phyloP scores from a whole-genome alignment of 2,888 invertebrate genomes.

The Luperina testacea region DNA sequence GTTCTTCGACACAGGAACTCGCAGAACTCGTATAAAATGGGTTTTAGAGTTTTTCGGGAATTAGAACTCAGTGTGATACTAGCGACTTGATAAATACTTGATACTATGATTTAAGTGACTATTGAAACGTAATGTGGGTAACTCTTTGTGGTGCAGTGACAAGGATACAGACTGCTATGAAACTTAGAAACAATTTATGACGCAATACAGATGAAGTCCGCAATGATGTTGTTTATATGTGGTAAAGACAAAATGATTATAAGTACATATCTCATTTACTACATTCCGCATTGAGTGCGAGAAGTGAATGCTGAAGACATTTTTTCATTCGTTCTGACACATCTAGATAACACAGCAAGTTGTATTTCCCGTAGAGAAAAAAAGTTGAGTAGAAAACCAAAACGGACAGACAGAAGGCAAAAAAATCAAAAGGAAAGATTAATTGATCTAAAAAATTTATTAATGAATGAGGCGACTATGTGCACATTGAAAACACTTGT shows the following conservation, averaged over 20 bases:
- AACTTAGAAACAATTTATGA: neutral
- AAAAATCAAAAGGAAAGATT: conserved; percentile 77
- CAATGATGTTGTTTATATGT: neutral
- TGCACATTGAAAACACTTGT: conserved; percentile 90
- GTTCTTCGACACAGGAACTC: neutral
- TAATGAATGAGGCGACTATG: conserved; percentile 90
- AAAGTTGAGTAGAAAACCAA: conserved; percentile 60
- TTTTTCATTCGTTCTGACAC: neutral
- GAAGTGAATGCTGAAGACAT: neutral
- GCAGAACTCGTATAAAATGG: neutral
- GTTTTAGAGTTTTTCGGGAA: conserved; percentile 24
- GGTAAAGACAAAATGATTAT: neutral
- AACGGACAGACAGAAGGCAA: conserved; percentile 60
- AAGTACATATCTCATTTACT: neutral
- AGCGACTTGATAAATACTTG: neutral
- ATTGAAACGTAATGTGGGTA: neutral
- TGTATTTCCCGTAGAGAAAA: conserved; percentile 21
- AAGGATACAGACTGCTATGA: neutral
- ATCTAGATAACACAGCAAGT: conserved; percentile 33
- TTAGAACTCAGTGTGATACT: conserved; percentile 33
- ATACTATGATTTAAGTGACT: neutral
- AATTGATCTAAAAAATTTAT: conserved; percentile 90
- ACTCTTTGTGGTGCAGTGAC: neutral
- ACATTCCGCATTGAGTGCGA: neutral
- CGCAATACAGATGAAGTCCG: neutral